Evolutionary conservation across 2,888 invertebrate species (phyloP).

Genomic region (Micoletzkya japonica): DNA sequence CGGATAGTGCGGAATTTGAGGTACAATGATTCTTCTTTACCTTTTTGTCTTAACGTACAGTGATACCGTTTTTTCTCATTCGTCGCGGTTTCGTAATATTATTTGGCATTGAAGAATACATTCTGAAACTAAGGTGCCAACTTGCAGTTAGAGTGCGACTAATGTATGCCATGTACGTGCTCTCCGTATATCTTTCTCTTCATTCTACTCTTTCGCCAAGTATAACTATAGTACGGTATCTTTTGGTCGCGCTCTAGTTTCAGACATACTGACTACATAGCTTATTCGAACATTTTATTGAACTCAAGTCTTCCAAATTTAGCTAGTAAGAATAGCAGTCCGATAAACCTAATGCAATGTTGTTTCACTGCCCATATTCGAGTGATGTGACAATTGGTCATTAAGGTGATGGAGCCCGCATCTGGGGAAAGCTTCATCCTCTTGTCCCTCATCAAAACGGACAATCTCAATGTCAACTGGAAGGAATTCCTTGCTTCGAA

Average conservation of each 20-base stretch:
- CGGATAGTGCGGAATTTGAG: constrained; percentile 62
- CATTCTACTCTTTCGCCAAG: no score
- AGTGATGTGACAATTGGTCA: background rate
- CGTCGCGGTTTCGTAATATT: background rate
- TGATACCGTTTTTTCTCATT: background rate
- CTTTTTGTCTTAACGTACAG: background rate
- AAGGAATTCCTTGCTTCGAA: constrained; percentile 58
- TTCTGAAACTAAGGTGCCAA: background rate
- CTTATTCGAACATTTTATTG: no score
- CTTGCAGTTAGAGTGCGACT: no score
- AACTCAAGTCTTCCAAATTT: no score
- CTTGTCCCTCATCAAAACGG: constrained; percentile 56
- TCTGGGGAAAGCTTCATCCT: constrained; percentile 58
- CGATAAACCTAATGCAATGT: no score
- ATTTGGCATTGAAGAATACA: background rate
- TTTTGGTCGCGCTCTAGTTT: no score
- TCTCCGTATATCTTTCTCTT: no score
- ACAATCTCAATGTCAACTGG: constrained; percentile 58
- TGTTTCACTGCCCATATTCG: no score
- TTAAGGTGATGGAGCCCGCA: constrained; percentile 55
- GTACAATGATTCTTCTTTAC: constrained; percentile 32
- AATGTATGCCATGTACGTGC: no score
- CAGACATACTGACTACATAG: no score
- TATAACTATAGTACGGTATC: no score
- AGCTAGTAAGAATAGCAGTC: no score